A percentile compares a stretch with the other conserved stretches of the same genome.
These are phyloP conservation scores for Teleopsis dalmanni DNA, from an alignment of 1,140 invertebrate genomes.

Conservation along the genomic window DNA sequence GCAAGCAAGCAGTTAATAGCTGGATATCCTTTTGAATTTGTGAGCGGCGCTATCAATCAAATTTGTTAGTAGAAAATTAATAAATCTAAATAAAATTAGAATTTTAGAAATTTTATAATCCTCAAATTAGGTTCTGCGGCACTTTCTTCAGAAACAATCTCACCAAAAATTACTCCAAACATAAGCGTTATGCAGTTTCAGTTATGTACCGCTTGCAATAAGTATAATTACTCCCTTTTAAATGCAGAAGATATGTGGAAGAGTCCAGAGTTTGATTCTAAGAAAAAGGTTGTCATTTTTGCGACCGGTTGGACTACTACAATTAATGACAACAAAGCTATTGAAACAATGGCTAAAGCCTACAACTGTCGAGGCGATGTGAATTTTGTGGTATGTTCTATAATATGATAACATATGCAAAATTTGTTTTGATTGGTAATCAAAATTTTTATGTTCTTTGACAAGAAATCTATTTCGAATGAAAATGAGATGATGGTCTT, in stretches of 20 bases:
- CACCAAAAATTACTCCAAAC: slow-evolving; percentile 27
- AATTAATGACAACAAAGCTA: slow-evolving; percentile 30
- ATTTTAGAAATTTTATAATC: slow-evolving; percentile 18
- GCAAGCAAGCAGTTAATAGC: slow-evolving; percentile 31
- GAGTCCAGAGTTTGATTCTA: slow-evolving; percentile 26
- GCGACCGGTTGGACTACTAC: slow-evolving; percentile 39
- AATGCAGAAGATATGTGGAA: slow-evolving; percentile 26
- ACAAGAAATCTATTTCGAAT: neutral
- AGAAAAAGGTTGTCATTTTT: slow-evolving; percentile 34
- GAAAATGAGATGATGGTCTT: neutral
- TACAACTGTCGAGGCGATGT: slow-evolving; percentile 35
- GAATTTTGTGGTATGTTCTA: slow-evolving; percentile 42
- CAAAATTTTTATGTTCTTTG: neutral
- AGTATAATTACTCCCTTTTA: slow-evolving; percentile 19
- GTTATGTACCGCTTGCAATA: slow-evolving; percentile 22
- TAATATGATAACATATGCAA: too few species aligned
- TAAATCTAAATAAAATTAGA: neutral
- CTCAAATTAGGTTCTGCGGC: slow-evolving; percentile 44
- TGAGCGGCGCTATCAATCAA: slow-evolving; percentile 24
- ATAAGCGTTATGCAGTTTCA: slow-evolving; percentile 30
- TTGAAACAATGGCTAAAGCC: slow-evolving; percentile 27
- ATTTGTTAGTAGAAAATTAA: slow-evolving; percentile 26
- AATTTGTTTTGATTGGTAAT: neutral
- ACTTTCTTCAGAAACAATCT: slow-evolving; percentile 24
- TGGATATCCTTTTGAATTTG: slow-evolving; percentile 37